These are phyloP conservation scores for Lindbergichthys nudifrons DNA, from an alignment of 2,797 vertebrate genomes.

Conservation along the genomic window DNA sequence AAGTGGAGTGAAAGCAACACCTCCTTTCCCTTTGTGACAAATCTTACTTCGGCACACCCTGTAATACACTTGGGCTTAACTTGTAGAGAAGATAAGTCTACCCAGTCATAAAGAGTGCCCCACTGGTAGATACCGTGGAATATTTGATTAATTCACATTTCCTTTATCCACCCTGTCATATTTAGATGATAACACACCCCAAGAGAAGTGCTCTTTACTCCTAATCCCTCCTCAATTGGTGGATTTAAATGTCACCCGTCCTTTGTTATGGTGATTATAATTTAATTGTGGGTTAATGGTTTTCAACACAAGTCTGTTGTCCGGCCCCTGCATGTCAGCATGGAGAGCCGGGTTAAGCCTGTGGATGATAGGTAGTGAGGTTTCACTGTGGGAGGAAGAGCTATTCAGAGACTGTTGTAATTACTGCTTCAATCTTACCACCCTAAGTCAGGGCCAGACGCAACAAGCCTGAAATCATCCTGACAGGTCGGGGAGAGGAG, in stretches of 20 bases:
- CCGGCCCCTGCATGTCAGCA: constrained; percentile 56
- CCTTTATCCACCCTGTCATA: constrained; percentile 63
- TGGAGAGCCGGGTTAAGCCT: constrained; percentile 69
- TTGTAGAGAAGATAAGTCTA: constrained; percentile 35
- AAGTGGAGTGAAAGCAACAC: constrained; percentile 17
- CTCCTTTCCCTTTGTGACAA: constrained; percentile 13
- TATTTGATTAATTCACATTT: constrained; percentile 61
- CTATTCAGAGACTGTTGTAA: constrained; percentile 72
- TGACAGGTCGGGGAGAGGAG: constrained; percentile 58
- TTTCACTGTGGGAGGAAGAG: constrained; percentile 59
- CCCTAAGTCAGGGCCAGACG: constrained; percentile 62
- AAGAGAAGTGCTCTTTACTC: constrained; percentile 63
- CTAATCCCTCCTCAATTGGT: constrained; percentile 69
- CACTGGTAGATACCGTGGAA: constrained; percentile 32
- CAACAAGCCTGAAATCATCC: constrained; percentile 76
- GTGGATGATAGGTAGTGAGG: constrained; percentile 66
- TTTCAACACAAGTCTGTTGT: constrained; percentile 59
- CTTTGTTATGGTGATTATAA: constrained; percentile 74
- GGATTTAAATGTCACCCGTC: constrained; percentile 76
- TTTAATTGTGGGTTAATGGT: constrained; percentile 80
- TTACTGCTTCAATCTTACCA: constrained; percentile 67
- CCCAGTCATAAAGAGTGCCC: constrained; percentile 12
- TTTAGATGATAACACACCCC: constrained; percentile 67
- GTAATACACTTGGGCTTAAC: constrained; percentile 39
- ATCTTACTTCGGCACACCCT: constrained; percentile 17